These are phyloP conservation scores for Arctia plantaginis DNA, from an alignment of 2,888 invertebrate species.

Conservation along the genomic window DNA sequence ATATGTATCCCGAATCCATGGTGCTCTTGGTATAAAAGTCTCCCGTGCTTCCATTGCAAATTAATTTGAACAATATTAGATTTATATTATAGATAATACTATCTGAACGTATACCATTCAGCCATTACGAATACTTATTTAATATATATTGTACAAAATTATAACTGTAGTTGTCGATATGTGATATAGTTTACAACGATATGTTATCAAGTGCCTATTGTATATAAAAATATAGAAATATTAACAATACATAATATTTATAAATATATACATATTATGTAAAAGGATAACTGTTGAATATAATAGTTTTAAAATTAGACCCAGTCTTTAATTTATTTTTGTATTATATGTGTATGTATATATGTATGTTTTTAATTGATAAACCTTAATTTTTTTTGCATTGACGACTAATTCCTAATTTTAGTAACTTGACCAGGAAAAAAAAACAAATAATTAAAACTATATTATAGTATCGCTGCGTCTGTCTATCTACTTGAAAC, in stretches of 20 bases:
- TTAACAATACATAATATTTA: conserved; percentile 56
- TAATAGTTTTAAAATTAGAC: conserved; percentile 65
- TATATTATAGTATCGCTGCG: too few species aligned
- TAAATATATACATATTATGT: conserved; percentile 65
- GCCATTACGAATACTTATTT: conserved; percentile 53
- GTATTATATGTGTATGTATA: too few species aligned
- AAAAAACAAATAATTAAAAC: too few species aligned
- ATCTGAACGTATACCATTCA: conserved; percentile 35
- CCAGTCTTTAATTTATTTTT: conserved; percentile 20
- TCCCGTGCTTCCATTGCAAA: conserved; percentile 60
- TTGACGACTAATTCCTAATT: too few species aligned
- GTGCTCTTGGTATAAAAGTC: conserved; percentile 31
- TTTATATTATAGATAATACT: conserved; percentile 11
- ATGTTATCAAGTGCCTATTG: conserved; percentile 76
- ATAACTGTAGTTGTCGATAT: conserved; percentile 69
- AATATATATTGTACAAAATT: conserved; percentile 68
- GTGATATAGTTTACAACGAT: conserved; percentile 84
- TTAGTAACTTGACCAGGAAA: too few species aligned
- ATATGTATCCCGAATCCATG: conserved; percentile 5
- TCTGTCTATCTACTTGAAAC: too few species aligned
- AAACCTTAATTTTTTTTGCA: too few species aligned
- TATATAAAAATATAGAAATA: conserved; percentile 67
- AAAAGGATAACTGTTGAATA: conserved; percentile 74
- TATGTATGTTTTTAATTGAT: too few species aligned
- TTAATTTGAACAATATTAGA: conserved; percentile 25